Conservation (phyloP, 1,140 invertebrate genomes). For the Manduca sexta region DNA sequence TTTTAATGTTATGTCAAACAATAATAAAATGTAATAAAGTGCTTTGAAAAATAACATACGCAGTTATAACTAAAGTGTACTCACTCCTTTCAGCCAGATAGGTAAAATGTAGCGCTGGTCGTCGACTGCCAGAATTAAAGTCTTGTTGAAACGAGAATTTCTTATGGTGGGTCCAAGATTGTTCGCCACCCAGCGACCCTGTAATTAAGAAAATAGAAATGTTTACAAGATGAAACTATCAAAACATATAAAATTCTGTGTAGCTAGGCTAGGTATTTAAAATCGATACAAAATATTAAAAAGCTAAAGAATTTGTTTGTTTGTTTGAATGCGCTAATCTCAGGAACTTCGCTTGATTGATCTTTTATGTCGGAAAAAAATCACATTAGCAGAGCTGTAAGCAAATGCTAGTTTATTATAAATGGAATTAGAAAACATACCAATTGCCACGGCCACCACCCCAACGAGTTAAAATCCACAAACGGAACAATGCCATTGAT, state of each 20-base stretch:
- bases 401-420: not conserved
- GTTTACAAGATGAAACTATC: not conserved
- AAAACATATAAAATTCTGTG: no score
- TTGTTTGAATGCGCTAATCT: no score
- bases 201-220: constrained; percentile 22
- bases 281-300: no score
- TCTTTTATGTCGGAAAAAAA: no score
- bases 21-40: no score
- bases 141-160: constrained; percentile 69
- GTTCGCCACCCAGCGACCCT: constrained; percentile 77
- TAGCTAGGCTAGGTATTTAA: no score
- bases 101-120: constrained; percentile 79
- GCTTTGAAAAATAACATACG: no score
- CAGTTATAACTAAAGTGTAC: no score
- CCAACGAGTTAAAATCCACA: constrained; percentile 82
- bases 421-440: constrained; percentile 22
- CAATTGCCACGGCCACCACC: constrained; percentile 78
- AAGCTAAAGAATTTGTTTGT: no score
- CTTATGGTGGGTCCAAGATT: constrained; percentile 79
- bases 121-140: constrained; percentile 80
- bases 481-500: constrained; percentile 76
- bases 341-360: no score
- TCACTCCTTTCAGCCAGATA: constrained; percentile 77
- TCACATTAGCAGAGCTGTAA: no score
- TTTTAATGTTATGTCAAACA: no score